These are phyloP conservation scores for Tiaroga cobitis DNA, from an alignment of 2,797 vertebrate genomes.

Conservation along the genomic window DNA sequence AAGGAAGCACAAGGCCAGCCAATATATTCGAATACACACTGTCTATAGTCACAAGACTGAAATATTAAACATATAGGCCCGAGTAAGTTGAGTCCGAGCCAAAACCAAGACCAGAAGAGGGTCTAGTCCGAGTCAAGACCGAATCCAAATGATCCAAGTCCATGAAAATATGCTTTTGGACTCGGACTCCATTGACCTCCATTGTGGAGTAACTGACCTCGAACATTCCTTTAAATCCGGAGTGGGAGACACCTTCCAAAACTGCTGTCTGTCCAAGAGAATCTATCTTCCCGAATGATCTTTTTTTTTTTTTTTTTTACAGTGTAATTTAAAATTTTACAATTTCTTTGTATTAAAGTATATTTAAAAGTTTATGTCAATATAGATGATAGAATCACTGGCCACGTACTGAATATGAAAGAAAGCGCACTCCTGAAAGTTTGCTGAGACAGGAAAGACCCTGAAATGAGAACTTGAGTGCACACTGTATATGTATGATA, in stretches of 20 bases:
- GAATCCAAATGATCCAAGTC: not conserved
- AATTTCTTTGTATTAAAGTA: slow-evolving; percentile 32
- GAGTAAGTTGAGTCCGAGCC: no score
- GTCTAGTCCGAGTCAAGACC: no score
- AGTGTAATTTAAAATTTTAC: not conserved
- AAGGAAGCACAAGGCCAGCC: no score
- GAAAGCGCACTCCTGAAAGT: not conserved
- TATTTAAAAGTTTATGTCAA: slow-evolving; percentile 22
- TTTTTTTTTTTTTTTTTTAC: not conserved
- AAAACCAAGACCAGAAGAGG: not conserved
- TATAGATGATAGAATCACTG: slow-evolving; percentile 10
- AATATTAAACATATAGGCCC: no score
- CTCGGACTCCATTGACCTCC: not conserved
- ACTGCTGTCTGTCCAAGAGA: not conserved
- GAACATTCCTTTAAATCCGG: slow-evolving; percentile 1
- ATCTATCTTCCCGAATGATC: not conserved
- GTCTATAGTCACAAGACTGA: not conserved
- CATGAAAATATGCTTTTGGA: not conserved
- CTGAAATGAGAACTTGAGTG: not conserved
- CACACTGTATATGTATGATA: not conserved
- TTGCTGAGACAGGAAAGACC: not conserved
- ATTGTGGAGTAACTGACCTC: not conserved
- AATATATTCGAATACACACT: no score
- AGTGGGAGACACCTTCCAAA: not conserved
- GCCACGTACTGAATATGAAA: not conserved